Base-by-base conservation (phyloP, 2,888 invertebrate genomes). In the Hesperia comma region DNA sequence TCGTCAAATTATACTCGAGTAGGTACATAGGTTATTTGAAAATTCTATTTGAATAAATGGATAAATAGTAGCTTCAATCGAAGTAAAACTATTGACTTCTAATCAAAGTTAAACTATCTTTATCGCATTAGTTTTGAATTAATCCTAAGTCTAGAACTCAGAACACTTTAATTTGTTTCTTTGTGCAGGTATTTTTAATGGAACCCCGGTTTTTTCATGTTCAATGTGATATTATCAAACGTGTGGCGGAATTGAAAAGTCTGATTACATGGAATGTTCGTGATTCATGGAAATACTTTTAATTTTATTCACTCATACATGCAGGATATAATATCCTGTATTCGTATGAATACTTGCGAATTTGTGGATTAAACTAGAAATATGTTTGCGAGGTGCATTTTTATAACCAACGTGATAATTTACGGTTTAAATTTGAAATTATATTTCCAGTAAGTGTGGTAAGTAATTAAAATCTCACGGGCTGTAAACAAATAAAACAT, bases 241-340 rank as follows among this genome's bases (percentile, higher is more conserved):
- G 46, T 49, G 51, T n/a, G 21, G 21, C n/a, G 37, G 51, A 61
- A 63, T 63, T 63, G 63, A 63, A 63, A 63, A 63, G 3, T 10
- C 7, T 15, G 49, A 56, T 63, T 49, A 32, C 63, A 56, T 19
- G 49, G 46, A 63, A 63, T 49, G 12, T 7, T 55, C 4, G 15
- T 33, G 55, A 55, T 37, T 63, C 55, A 43, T n/a, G 55, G 43
- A 55, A 63, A 63, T 37, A 2, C 26, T 4, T 26, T 54, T 55
- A 46, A 40, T 46, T 55, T 56, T 46, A 53, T 55, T 46, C 49
- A 17, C 21, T 41, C n/a, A 12, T 40, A 54, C 6, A 17, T 4
- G 49, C 26, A 6, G 19, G 49, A 5, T 21, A n/a, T 19, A n/a
- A n/a, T n/a, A n/a, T n/a, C n/a, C n/a, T n/a, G n/a, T n/a, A n/a